phyloP scores from a whole-genome alignment of 1,140 invertebrate genomes.

The Bombus superbus region DNA sequence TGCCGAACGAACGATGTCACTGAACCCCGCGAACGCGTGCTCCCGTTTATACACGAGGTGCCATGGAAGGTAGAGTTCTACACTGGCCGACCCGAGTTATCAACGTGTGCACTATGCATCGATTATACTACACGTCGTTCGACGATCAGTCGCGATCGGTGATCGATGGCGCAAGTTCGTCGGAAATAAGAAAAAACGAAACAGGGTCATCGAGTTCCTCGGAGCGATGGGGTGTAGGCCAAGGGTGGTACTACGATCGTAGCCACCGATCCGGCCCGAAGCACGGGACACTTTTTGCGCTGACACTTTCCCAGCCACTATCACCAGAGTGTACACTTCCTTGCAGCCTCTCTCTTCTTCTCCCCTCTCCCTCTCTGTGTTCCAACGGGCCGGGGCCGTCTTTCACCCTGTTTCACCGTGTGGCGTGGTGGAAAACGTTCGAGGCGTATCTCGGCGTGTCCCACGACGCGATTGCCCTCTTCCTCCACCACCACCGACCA shows the following conservation, averaged over 20 bases:
- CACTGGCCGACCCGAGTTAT: neutral
- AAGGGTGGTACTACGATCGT: constrained; percentile 12
- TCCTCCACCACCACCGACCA: constrained; percentile 28
- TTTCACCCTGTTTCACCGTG: neutral
- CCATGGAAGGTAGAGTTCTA: neutral
- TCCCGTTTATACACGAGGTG: neutral
- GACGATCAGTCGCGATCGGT: neutral
- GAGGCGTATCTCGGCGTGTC: constrained; percentile 38
- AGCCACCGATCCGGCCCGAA: neutral
- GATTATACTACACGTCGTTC: no score
- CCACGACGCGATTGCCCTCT: constrained; percentile 17
- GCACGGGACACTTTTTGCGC: constrained; percentile 17
- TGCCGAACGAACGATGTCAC: neutral
- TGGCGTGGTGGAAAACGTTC: constrained; percentile 43
- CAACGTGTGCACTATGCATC: neutral
- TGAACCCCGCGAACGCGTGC: neutral
- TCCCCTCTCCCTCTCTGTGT: neutral
- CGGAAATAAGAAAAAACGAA: neutral
- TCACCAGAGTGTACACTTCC: constrained; percentile 18
- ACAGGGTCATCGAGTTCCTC: neutral
- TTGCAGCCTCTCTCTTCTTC: constrained; percentile 37
- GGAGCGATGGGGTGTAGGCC: neutral
- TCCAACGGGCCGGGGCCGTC: neutral
- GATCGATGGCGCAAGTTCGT: neutral
- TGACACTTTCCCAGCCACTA: constrained; percentile 12